A percentile compares a stretch with the other conserved stretches of the same genome.
These are phyloP conservation scores for Ceriagrion tenellum DNA, from an alignment of 2,888 invertebrate species.

Conservation along the genomic window DNA sequence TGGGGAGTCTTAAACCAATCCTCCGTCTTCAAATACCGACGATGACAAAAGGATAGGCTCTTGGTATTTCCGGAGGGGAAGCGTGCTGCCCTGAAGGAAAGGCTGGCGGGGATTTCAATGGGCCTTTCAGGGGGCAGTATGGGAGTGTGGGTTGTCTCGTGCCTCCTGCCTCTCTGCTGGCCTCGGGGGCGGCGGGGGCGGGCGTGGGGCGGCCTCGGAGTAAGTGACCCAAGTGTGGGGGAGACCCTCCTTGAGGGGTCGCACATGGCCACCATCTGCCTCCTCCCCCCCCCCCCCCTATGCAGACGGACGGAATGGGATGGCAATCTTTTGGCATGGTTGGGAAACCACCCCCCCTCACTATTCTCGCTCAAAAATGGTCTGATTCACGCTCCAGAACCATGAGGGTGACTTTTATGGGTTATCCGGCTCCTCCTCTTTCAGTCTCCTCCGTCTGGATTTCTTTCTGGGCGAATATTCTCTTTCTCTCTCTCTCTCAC, in stretches of 20 bases:
- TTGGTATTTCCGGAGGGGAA: neutral
- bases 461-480: neutral
- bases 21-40: neutral
- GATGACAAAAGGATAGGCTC: neutral
- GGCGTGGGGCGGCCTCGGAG: neutral
- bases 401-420: neutral
- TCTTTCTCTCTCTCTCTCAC: neutral
- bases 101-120: no score
- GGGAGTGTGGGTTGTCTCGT: no score
- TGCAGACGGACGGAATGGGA: neutral
- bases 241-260: neutral
- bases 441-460: neutral
- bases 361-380: no score
- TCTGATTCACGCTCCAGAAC: conserved; percentile 1
- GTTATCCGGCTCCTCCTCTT: neutral
- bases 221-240: neutral
- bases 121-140: no score
- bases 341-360: neutral
- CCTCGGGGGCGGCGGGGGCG: neutral
- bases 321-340: neutral
- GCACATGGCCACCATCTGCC: conserved; percentile 11
- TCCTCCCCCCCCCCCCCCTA: neutral
- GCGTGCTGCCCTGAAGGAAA: neutral
- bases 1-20: neutral
- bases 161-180: no score